Percentiles rank a stretch among this genome's conserved stretches.
These are phyloP conservation scores for Corynorhinus townsendii DNA, from an alignment of 2,113 vertebrate genomes.

Conservation along the genomic window DNA sequence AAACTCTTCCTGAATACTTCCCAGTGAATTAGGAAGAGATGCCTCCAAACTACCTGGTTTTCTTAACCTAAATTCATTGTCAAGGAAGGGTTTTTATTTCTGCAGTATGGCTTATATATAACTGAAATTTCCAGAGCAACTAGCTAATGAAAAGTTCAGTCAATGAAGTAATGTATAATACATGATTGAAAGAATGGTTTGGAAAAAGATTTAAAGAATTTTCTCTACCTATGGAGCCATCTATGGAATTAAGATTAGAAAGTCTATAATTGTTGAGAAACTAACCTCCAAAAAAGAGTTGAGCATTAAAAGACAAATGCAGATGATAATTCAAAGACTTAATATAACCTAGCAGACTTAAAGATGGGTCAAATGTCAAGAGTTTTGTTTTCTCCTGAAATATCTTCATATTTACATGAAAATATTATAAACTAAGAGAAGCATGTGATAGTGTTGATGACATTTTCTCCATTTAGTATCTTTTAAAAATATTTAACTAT, in stretches of 20 bases:
- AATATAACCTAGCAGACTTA: not conserved
- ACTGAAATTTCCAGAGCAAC: not conserved
- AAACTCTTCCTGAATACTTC: not conserved
- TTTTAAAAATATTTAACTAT: not conserved
- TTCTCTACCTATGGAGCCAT: not conserved
- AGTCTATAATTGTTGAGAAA: not conserved
- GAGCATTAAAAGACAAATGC: not conserved
- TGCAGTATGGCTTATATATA: not conserved
- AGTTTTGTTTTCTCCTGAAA: not conserved
- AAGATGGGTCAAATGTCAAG: not conserved
- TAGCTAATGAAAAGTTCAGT: not conserved
- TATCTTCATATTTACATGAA: not conserved
- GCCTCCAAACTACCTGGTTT: not conserved
- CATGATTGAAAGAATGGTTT: not conserved
- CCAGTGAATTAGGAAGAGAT: not conserved
- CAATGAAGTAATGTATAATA: not conserved
- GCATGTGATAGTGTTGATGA: not conserved
- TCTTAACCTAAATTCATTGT: not conserved
- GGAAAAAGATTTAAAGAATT: not conserved
- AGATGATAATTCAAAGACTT: not conserved
- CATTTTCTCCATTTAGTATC: not conserved
- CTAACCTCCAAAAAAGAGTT: not conserved
- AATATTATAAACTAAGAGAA: not conserved
- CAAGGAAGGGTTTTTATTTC: not conserved
- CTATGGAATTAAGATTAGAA: not conserved